Evolutionary conservation across 2,113 vertebrate species (phyloP), one percentile per base, ranked within the genome.

Genomic region (Gallinago jamesoni): DNA sequence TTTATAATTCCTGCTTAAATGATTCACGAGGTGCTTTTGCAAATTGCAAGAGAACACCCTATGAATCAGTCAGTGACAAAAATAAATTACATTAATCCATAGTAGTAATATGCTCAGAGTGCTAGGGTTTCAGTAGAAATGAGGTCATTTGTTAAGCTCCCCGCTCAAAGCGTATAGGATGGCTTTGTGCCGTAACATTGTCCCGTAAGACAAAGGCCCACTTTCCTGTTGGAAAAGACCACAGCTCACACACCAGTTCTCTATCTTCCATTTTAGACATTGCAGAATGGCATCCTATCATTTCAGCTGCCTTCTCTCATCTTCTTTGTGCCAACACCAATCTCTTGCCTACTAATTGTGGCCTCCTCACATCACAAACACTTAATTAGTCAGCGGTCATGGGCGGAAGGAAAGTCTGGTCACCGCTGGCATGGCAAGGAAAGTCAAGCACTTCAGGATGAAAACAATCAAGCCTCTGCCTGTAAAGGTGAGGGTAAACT

Each of bases 31-130:
- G 77, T 95, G 95, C 78, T 72, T 80, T 85, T 67, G 92, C 81
- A 93, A 91, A 96, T 87, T 92, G 86, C 89, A 75, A 73, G 95
- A 90, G 88, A 97, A 97, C 95, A 96, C 93, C 93, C 95, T 91
- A 96, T 95, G 96, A 97, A 97, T 97, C 96, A 97, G 93, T 77
- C 95, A 93, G 90, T 84, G 94, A 94, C 84, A 87, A 78, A 96
- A 95, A 76, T 78, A 81, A 92, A 85, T 84, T 73, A 70, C 85
- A 87, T 80, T 73, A 87, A 90, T 93, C 92, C 87, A 89, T 81
- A 83, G 84, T 7, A 95, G 90, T 75, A 77, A 89, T 63, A 84
- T 6, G 55, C 88, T 91, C 77, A 68, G 85, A 82, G 91, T 47
- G 73, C 93, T 96, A 41, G 87, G 25, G 57, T 96, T 96, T 90